Percentiles rank a stretch among this genome's conserved stretches.
Evolutionary conservation across 2,888 invertebrate genomes (phyloP).

Genomic region (Sminthurinus aureus): DNA sequence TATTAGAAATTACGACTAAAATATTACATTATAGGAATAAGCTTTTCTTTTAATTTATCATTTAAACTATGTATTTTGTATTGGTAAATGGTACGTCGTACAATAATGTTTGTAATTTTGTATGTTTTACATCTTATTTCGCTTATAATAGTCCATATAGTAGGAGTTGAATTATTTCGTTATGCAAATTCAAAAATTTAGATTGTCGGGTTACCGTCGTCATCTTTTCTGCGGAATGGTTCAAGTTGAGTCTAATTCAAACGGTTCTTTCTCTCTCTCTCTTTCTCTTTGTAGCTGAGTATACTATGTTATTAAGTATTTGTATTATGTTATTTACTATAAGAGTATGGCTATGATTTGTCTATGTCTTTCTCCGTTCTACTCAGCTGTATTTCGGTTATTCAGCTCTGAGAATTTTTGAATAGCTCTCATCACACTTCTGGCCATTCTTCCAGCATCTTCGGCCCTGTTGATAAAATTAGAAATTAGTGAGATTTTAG

Average conservation of each 20-base stretch:
- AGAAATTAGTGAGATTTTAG: neutral
- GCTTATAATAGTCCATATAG: no score
- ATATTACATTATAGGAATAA: no score
- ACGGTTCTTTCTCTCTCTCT: conserved; percentile 10
- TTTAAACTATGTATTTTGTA: no score
- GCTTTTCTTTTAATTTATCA: no score
- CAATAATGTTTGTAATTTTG: no score
- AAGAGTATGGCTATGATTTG: neutral
- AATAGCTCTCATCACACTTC: conserved; percentile 54
- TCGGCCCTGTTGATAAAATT: conserved; percentile 36
- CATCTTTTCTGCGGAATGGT: neutral
- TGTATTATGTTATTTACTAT: no score
- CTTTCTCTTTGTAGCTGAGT: neutral
- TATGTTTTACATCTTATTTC: no score
- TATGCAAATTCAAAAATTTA: no score
- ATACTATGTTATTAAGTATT: no score
- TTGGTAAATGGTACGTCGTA: no score
- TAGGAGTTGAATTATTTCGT: no score
- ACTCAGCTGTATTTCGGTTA: neutral
- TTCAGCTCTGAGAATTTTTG: conserved; percentile 53
- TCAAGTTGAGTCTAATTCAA: neutral
- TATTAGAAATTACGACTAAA: no score
- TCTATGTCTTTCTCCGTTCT: neutral
- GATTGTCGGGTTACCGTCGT: neutral
- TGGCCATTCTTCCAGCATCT: conserved; percentile 53